phyloP scores from a whole-genome alignment of 2,888 invertebrate genomes.

The Caenorhabditis imperialis region DNA sequence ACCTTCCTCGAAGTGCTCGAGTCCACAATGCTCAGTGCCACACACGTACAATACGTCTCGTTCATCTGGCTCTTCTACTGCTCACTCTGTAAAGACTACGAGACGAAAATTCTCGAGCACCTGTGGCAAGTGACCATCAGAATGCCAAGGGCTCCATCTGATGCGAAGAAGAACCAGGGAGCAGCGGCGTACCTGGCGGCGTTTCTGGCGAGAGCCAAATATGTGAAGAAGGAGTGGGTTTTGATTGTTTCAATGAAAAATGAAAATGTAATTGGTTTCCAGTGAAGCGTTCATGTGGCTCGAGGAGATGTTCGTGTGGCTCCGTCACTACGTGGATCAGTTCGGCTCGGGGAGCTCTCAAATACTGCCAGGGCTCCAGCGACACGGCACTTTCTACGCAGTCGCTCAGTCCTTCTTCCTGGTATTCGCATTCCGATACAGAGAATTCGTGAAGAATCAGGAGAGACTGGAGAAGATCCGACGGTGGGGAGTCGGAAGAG shows the following conservation, averaged over 20 bases:
- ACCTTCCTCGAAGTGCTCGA: slow-evolving; percentile 61
- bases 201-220: slow-evolving; percentile 70
- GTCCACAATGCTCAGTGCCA: slow-evolving; percentile 65
- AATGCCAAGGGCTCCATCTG: slow-evolving; percentile 66
- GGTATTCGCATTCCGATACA: slow-evolving; percentile 90
- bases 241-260: slow-evolving; percentile 4
- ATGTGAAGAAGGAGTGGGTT: slow-evolving; percentile 63
- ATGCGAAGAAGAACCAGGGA: slow-evolving; percentile 71
- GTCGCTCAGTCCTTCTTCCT: slow-evolving; percentile 94
- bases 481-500: slow-evolving; percentile 87
- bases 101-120: slow-evolving; percentile 55
- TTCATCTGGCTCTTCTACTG: slow-evolving; percentile 74
- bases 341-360: slow-evolving; percentile 55
- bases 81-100: slow-evolving; percentile 60
- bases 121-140: slow-evolving; percentile 68
- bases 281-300: slow-evolving; percentile 67
- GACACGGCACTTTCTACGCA: slow-evolving; percentile 90
- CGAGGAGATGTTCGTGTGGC: slow-evolving; percentile 67
- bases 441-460: slow-evolving; percentile 84
- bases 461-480: slow-evolving; percentile 84
- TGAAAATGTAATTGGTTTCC: too few species aligned
- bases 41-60: slow-evolving; percentile 66
- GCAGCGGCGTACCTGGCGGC: slow-evolving; percentile 72
- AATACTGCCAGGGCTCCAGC: slow-evolving; percentile 57
- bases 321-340: slow-evolving; percentile 66